Percentiles rank a stretch among this genome's conserved stretches.
Evolutionary conservation across 2,888 invertebrate species (phyloP).

Genomic region (Gnatocerus cornutus): DNA sequence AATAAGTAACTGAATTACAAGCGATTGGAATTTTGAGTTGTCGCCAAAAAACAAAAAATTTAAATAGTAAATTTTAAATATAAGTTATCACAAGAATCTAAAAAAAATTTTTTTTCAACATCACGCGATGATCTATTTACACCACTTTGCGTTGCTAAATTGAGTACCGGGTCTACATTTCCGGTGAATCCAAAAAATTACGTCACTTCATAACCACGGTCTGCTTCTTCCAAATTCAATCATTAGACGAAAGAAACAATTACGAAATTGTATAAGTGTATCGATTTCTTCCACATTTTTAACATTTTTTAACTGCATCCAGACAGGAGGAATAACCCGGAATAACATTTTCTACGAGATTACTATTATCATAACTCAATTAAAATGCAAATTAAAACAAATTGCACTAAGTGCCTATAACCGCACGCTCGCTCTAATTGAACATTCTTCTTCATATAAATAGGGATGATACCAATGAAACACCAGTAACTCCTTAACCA

Average conservation of each 20-base stretch:
- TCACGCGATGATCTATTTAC: too few species aligned
- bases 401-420: background rate
- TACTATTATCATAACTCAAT: slow-evolving; percentile 13
- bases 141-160: background rate
- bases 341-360: slow-evolving; percentile 16
- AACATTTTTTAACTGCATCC: slow-evolving; percentile 4
- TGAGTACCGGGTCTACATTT: too few species aligned
- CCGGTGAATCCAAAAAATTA: background rate
- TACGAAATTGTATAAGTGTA: slow-evolving; percentile 14
- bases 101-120: too few species aligned
- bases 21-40: too few species aligned
- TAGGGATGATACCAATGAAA: background rate
- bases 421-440: slow-evolving; percentile 18
- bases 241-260: slow-evolving; percentile 10
- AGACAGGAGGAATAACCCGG: slow-evolving; percentile 11
- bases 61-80: too few species aligned
- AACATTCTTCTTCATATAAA: slow-evolving; percentile 10
- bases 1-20: too few species aligned
- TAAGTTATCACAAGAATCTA: background rate
- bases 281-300: slow-evolving; percentile 7
- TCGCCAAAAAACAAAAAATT: too few species aligned
- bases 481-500: slow-evolving; percentile 6
- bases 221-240: slow-evolving; percentile 13
- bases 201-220: slow-evolving; percentile 15
- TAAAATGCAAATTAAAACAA: slow-evolving; percentile 30